Evolutionary conservation across 2,888 invertebrate species (phyloP), one percentile per base, ranked within the genome.

Genomic region (Spilarctia lutea): DNA sequence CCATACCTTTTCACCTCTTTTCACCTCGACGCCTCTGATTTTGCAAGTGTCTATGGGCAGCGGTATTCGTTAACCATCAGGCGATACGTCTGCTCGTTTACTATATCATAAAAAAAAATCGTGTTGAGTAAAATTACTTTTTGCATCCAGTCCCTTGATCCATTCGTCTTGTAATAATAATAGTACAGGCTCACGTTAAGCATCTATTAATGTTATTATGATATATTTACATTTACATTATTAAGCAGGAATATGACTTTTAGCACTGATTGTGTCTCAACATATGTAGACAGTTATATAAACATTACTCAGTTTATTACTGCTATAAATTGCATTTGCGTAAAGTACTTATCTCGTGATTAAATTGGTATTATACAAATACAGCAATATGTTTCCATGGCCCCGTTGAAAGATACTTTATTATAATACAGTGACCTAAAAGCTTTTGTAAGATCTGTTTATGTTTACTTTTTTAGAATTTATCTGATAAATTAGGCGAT

Each of bases 351-450:
- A 83, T 81, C 72, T 71, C 56, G 65, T 67, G 74, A 81, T 79
- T 77, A 73, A 76, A 80, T 78, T 78, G 74, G 24, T 24, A 45
- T 75, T 76, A 75, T 6, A 77, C 71, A 74, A 72, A 68, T 48
- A 68, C 20, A 33, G 48, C 30, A 48, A 68, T 48, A 33, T 68
- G 39, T 70, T 70, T 0, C 69, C 69, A 52, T 63, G 71, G 65
- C 33, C 30, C 4, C 33, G 4, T 63, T 30, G 30, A 27, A 30
- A 30, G 18, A 30, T 63, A 63, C 7, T 63, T 63, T 63, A 30
- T 60, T 30, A 30, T 63, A 63, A 30, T 63, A 63, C 27, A 30
- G 30, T 33, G 48, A 48, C 48, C 68, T 33, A 48, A 48, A 39
- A 0, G 68, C 20, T 68, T 30, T 30, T 68, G 4, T 68, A 30